A percentile compares a stretch with the other conserved stretches of the same genome.
phyloP scores from a whole-genome alignment of 2,797 vertebrate species.

The Limosa lapponica region DNA sequence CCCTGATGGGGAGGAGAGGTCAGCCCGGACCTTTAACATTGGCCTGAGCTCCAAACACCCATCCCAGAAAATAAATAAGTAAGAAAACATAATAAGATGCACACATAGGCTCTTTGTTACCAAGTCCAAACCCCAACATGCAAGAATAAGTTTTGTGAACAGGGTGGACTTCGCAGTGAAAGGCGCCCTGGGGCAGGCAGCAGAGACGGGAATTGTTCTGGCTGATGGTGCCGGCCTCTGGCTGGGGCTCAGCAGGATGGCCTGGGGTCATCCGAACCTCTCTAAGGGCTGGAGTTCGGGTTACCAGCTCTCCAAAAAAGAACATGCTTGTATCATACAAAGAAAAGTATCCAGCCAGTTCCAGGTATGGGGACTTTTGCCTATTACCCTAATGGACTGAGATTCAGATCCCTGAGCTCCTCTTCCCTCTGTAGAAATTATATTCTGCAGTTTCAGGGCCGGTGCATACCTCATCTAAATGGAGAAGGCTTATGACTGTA shows the following conservation, averaged over 20 bases:
- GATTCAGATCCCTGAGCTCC: neutral
- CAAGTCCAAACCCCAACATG: slow-evolving; percentile 6
- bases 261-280: neutral
- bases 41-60: slow-evolving; percentile 9
- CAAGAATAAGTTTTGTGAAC: slow-evolving; percentile 34
- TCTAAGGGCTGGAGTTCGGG: neutral
- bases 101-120: slow-evolving; percentile 18
- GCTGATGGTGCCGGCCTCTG: neutral
- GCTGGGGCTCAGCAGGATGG: neutral
- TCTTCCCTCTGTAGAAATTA: neutral
- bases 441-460: neutral
- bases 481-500: neutral
- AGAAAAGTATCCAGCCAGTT: neutral
- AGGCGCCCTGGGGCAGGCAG: neutral
- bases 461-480: neutral
- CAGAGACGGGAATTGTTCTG: neutral
- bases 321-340: neutral
- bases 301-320: neutral
- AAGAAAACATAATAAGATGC: slow-evolving; percentile 20
- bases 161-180: neutral
- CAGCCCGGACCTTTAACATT: neutral
- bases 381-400: neutral
- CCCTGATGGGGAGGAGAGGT: neutral
- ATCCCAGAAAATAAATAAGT: slow-evolving; percentile 11
- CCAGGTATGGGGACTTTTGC: neutral